Evolutionary conservation across 2,113 vertebrate genomes (phyloP).

Genomic region (Labeo catla): DNA sequence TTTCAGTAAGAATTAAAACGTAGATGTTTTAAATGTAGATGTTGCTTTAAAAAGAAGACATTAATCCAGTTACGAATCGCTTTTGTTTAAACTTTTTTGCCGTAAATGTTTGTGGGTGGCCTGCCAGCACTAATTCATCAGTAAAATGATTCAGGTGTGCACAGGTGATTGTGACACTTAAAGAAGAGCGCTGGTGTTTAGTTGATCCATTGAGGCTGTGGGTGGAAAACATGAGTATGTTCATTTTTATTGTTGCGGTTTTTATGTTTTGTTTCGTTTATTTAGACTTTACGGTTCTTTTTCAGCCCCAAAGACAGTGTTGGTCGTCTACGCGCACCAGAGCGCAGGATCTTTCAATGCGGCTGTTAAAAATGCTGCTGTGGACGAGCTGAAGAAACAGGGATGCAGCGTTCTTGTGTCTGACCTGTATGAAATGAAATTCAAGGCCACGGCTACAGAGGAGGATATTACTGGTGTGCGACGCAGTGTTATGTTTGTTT

Average conservation of each 20-base stretch:
- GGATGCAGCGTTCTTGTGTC: constrained; percentile 63
- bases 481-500: not conserved
- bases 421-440: constrained; percentile 80
- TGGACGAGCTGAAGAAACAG: not conserved
- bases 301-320: constrained; percentile 27
- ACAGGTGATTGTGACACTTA: not conserved
- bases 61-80: not conserved
- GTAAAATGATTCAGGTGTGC: not conserved
- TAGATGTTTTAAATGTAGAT: no score
- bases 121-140: not conserved
- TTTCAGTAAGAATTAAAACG: no score
- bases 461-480: not conserved
- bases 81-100: not conserved
- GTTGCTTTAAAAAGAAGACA: not conserved
- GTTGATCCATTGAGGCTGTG: no score
- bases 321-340: constrained; percentile 80
- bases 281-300: not conserved
- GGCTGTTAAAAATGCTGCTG: not conserved
- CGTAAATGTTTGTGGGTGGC: not conserved
- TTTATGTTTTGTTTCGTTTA: not conserved
- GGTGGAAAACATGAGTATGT: not conserved
- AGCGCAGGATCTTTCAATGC: constrained; percentile 78
- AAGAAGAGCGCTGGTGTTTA: not conserved
- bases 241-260: not conserved
- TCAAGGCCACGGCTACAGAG: not conserved